Evolutionary conservation across 2,797 vertebrate species (phyloP).

Genomic region (Sebastes goodei): DNA sequence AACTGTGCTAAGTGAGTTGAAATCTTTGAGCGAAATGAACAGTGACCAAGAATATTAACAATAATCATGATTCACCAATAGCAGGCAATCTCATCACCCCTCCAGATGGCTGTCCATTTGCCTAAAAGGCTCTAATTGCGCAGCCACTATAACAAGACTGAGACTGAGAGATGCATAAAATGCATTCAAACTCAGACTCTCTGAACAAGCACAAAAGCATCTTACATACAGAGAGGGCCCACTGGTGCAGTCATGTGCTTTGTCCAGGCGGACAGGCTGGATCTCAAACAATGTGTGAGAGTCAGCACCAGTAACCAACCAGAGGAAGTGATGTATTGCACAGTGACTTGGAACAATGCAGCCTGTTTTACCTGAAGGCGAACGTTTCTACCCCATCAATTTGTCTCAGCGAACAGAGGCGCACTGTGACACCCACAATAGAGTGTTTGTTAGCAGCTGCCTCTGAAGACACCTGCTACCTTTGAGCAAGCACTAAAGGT

Average conservation of each 20-base stretch:
- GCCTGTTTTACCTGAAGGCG: slow-evolving; percentile 71
- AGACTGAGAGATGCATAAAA: slow-evolving; percentile 55
- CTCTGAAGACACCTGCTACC: slow-evolving; percentile 48
- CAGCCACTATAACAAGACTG: slow-evolving; percentile 43
- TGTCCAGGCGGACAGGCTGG: slow-evolving; percentile 61
- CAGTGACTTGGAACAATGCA: slow-evolving; percentile 74
- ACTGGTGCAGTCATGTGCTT: slow-evolving; percentile 54
- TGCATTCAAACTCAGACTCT: slow-evolving; percentile 37
- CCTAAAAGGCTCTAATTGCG: slow-evolving; percentile 63
- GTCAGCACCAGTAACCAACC: slow-evolving; percentile 70
- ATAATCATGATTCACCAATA: slow-evolving; percentile 39
- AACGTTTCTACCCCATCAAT: slow-evolving; percentile 74
- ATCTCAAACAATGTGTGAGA: slow-evolving; percentile 73
- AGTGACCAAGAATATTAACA: slow-evolving; percentile 40
- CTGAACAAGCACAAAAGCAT: slow-evolving; percentile 55
- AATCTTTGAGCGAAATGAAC: slow-evolving; percentile 45
- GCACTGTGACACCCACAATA: slow-evolving; percentile 59
- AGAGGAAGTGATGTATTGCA: slow-evolving; percentile 78
- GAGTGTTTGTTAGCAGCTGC: slow-evolving; percentile 61
- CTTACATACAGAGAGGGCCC: slow-evolving; percentile 29
- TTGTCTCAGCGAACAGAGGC: slow-evolving; percentile 63
- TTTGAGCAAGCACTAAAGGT: slow-evolving; percentile 19
- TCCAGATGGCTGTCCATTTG: slow-evolving; percentile 69
- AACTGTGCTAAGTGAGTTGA: not conserved
- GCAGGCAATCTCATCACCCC: slow-evolving; percentile 35